Percentiles rank a stretch among this genome's conserved stretches.
Evolutionary conservation across 1,140 invertebrate species (phyloP).

Genomic region (Nymphalis io): DNA sequence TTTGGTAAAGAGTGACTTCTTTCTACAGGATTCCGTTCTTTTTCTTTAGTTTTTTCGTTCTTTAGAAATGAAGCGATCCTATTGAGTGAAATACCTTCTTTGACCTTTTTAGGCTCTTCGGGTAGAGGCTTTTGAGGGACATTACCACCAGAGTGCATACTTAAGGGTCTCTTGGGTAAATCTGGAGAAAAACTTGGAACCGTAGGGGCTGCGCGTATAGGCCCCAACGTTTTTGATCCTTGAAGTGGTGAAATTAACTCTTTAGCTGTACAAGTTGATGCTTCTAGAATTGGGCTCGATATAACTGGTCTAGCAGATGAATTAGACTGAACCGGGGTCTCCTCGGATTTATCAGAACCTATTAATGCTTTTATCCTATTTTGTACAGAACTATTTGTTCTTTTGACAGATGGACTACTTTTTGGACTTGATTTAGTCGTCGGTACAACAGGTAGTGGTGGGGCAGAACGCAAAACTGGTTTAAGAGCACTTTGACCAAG

Average conservation of each 20-base stretch:
- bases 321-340: conserved; percentile 47
- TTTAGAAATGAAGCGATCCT: conserved; percentile 90
- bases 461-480: conserved; percentile 70
- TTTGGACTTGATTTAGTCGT: conserved; percentile 54
- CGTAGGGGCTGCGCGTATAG: conserved; percentile 80
- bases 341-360: conserved; percentile 77
- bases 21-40: conserved; percentile 81
- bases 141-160: conserved; percentile 77
- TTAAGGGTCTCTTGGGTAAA: conserved; percentile 75
- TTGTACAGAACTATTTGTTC: conserved; percentile 72
- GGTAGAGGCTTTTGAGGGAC: conserved; percentile 66
- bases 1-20: conserved; percentile 82
- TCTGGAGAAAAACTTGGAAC: conserved; percentile 70
- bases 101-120: conserved; percentile 80
- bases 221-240: conserved; percentile 78
- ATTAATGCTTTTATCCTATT: conserved; percentile 72
- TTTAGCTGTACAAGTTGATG: conserved; percentile 88
- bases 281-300: conserved; percentile 89
- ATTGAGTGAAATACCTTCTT: conserved; percentile 84
- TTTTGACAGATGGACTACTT: conserved; percentile 65
- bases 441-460: conserved; percentile 75
- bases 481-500: conserved; percentile 60
- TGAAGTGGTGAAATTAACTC: conserved; percentile 83
- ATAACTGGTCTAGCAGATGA: conserved; percentile 86
- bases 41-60: conserved; percentile 81